Conservation (phyloP, 2,797 vertebrate species). For the Gila robusta region DNA sequence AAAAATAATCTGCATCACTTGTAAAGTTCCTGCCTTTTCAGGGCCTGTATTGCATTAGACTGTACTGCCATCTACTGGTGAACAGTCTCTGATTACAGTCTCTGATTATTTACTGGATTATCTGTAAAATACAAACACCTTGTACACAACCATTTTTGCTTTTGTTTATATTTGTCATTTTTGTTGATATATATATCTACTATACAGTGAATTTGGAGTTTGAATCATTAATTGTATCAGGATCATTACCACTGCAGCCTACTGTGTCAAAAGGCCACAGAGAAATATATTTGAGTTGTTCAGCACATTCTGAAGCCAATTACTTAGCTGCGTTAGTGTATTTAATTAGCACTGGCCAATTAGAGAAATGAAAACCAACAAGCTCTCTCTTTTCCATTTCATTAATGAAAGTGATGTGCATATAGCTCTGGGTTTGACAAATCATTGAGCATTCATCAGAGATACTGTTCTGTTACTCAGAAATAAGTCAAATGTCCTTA, state of each 20-base stretch:
- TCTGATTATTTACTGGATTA: background rate
- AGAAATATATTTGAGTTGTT: slow-evolving; percentile 25
- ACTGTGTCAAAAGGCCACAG: background rate
- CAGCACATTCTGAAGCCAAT: slow-evolving; percentile 38
- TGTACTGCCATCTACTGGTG: slow-evolving; percentile 43
- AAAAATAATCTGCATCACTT: background rate
- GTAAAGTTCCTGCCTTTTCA: background rate
- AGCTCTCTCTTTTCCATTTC: slow-evolving; percentile 36
- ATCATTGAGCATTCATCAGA: slow-evolving; percentile 47
- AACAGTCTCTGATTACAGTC: background rate
- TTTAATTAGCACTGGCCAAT: slow-evolving; percentile 47
- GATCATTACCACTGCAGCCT: background rate
- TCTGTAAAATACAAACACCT: background rate
- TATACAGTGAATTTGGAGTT: background rate
- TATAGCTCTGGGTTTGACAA: slow-evolving; percentile 24
- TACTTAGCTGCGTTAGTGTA: slow-evolving; percentile 33
- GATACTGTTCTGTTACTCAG: slow-evolving; percentile 19
- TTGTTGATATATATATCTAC: background rate
- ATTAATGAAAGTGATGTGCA: slow-evolving; percentile 42
- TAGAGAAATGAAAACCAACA: slow-evolving; percentile 43
- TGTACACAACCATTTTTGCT: background rate
- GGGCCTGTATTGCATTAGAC: background rate
- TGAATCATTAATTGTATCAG: background rate
- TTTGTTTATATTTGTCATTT: background rate
- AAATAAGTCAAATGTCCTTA: slow-evolving; percentile 1